Evolutionary conservation across 1,140 invertebrate genomes (phyloP), one percentile per base, ranked within the genome.

Genomic region (Drosophila nigromelanica): DNA sequence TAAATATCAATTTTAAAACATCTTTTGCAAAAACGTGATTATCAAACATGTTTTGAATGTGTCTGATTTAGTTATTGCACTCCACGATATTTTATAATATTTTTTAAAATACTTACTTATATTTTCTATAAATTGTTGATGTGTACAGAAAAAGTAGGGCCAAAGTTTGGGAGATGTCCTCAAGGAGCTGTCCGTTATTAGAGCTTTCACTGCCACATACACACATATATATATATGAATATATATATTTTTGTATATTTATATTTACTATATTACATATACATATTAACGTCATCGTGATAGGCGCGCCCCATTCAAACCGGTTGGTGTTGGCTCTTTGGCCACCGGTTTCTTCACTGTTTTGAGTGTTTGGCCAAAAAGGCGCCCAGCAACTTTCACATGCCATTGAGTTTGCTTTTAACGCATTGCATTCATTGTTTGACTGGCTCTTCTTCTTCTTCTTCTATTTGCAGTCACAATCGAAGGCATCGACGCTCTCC

Each of bases 401-500:
- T 87, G 82, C 78, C 75, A 81, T 73, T 87, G 83, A 83, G 79
- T 76, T 73, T 73, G 35, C 54, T 51, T 61, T 55, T 2, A 24
- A 40, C 42, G 48, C 55, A 81, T 78, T 72, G 71, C 62, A 59
- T 45, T 50, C 50, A 69, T 50, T 59, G 35, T 58, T 56, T 11
- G 11, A 30, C 7, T n/a, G 30, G 6, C 37, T 45, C 45, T 37
- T 37, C 12, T 66, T n/a, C 18, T 18, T 18, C 18, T 18, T 18
- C 8, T 15, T 59, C 27, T 55, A 6, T 35, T 76, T 74, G 4
- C 60, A 92, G 91, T 87, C 83, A 40, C 91, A 92, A 68, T 92
- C 91, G 24, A 92, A 92, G 76, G 86, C 75, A 18, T 92, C 91
- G 37, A 92, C 91, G 5, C 27, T 92, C 8, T 92, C 91, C 10